A percentile compares a stretch with the other conserved stretches of the same genome.
These are phyloP conservation scores for Xerus inauris DNA, from an alignment of 2,113 vertebrate genomes.

Conservation along the genomic window DNA sequence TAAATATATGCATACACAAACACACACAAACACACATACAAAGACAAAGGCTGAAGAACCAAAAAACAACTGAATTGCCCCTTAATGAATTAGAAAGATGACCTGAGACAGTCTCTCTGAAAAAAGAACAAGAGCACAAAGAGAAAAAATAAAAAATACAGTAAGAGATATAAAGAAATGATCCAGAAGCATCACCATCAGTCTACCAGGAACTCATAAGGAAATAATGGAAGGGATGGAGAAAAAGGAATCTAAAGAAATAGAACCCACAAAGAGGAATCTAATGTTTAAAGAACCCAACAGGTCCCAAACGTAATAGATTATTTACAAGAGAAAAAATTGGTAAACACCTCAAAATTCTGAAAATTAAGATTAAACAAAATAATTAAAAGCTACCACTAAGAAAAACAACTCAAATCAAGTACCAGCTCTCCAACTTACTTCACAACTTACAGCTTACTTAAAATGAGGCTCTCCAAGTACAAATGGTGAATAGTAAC, in stretches of 20 bases:
- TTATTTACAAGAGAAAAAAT: neutral
- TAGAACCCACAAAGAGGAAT: neutral
- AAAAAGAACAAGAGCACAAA: neutral
- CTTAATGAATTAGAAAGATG: neutral
- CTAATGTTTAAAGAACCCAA: neutral
- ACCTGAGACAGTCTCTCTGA: neutral
- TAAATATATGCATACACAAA: too few species aligned
- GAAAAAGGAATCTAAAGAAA: neutral
- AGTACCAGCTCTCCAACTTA: neutral
- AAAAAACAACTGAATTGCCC: neutral
- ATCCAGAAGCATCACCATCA: neutral
- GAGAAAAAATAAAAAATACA: neutral
- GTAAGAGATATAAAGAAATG: neutral
- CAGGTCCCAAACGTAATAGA: neutral
- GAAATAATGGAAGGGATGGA: neutral
- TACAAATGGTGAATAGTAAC: neutral
- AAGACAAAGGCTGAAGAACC: neutral
- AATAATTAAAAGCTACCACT: neutral
- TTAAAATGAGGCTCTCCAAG: neutral
- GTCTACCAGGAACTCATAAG: neutral
- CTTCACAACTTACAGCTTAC: neutral
- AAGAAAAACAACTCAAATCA: neutral
- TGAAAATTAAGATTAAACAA: slow-evolving; percentile 35
- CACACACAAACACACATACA: too few species aligned
- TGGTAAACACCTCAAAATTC: neutral